phyloP scores from a whole-genome alignment of 2,113 vertebrate species.

The Chionodraco myersi region DNA sequence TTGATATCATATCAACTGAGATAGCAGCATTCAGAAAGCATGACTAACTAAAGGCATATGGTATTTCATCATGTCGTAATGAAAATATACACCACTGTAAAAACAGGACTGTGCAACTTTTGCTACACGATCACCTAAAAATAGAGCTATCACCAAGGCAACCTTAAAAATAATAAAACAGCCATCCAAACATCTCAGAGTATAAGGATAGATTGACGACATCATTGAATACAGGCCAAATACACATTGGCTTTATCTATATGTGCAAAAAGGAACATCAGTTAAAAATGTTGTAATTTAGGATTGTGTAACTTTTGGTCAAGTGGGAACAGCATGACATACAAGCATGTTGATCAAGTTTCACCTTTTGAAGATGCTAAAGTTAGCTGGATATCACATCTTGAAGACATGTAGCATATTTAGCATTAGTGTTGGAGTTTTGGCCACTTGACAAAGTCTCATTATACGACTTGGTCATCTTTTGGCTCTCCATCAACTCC shows the following conservation, averaged over 20 bases:
- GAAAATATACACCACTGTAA: not conserved
- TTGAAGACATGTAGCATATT: not conserved
- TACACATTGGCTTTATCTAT: not conserved
- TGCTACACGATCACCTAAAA: not conserved
- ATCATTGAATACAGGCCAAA: not conserved
- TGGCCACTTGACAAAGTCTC: not conserved
- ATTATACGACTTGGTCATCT: too few relatives aligned
- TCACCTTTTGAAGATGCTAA: not conserved
- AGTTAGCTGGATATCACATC: not conserved
- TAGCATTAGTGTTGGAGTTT: not conserved
- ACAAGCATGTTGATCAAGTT: not conserved
- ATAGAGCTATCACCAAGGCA: not conserved
- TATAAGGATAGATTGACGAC: not conserved
- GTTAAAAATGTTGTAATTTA: not conserved
- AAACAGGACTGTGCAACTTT: not conserved
- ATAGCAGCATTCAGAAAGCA: constrained; percentile 27
- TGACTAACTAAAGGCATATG: not conserved
- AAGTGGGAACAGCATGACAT: not conserved
- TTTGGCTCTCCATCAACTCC: not conserved
- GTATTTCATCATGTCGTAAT: constrained; percentile 5
- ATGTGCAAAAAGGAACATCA: not conserved
- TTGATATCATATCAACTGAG: constrained; percentile 37
- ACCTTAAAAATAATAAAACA: not conserved
- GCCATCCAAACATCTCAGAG: not conserved
- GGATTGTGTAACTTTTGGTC: not conserved